Conservation (phyloP, 2,113 vertebrate species). For the Thamnaconus septentrionalis region DNA sequence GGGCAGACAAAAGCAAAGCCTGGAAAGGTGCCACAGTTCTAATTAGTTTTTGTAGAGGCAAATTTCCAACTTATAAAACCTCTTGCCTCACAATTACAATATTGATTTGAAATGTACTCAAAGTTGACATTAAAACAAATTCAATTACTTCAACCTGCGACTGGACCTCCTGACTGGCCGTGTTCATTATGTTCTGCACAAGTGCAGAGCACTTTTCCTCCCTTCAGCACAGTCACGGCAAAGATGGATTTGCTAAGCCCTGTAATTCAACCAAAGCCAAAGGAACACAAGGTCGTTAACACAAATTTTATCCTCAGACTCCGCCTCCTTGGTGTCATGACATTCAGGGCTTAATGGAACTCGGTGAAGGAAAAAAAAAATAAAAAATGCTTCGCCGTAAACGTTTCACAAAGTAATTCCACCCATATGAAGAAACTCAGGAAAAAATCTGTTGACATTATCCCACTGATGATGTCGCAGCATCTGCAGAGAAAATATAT, state of each 20-base stretch:
- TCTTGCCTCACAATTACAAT: no score
- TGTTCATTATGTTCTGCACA: conserved; percentile 1
- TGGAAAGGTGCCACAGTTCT: no score
- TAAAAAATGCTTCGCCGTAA: conserved; percentile 13
- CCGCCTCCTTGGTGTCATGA: conserved; percentile 45
- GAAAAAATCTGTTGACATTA: conserved; percentile 75
- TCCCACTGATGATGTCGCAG: conserved; percentile 51
- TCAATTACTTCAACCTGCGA: neutral
- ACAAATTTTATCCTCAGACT: conserved; percentile 37
- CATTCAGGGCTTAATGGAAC: conserved; percentile 61
- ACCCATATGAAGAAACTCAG: conserved; percentile 74
- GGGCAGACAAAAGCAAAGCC: no score
- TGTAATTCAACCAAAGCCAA: conserved; percentile 56
- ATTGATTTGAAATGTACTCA: neutral
- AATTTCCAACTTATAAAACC: no score
- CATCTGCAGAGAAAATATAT: conserved; percentile 75
- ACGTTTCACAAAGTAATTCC: conserved; percentile 67
- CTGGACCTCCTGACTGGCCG: neutral
- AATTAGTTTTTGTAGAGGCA: no score
- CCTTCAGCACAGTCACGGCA: conserved; percentile 23
- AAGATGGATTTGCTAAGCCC: conserved; percentile 58
- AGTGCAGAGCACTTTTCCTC: conserved; percentile 5
- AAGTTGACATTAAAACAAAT: neutral
- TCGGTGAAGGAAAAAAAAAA: conserved; percentile 37
- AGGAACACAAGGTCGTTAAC: conserved; percentile 67